Evolutionary conservation across 2,888 invertebrate genomes (phyloP), one percentile per base, ranked within the genome.

Genomic region (Meiosimyza decipiens): DNA sequence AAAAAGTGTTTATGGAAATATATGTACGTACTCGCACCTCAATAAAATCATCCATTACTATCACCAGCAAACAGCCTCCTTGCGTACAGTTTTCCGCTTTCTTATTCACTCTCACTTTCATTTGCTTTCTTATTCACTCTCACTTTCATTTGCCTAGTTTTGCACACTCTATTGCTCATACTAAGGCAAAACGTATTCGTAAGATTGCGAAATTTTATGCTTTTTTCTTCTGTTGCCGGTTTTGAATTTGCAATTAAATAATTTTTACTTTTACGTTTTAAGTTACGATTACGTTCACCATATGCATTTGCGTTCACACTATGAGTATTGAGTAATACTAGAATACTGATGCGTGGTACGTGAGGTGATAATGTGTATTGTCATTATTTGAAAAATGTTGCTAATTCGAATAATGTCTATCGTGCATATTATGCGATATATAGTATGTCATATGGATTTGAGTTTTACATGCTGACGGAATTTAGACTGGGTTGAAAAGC

Each of bases 51-150:
- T 9, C 9, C 40, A 40, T 40, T 40, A 40, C 40, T 5, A 40
- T 12, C 18, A 57, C 57, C 64, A 64, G 15, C 51, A 49, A 51
- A 49, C 64, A 18, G 11, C 15, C n/a, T 40, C 60, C 9, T 22
- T 40, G 57, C n/a, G 1, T 40, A 28, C 49, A n/a, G 33, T 13
- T 64, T 67, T 85, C 85, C 85, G 85, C 85, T 84, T 83, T 85
- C 85, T 81, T 85, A 85, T 85, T 85, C 85, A 85, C 85, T 85
- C 85, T 85, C 84, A 84, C 85, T 85, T 85, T 85, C 84, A 80
- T 83, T 82, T 79, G 15, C 28, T 50, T 73, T 54, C 85, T 81
- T 85, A 85, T 85, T 85, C 85, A 85, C 85, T 85, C 85, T 85
- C 84, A 84, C 85, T 85, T 85, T 85, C 84, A 80, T n/a, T n/a